These are phyloP conservation scores for Caenorhabditis sinica DNA, from an alignment of 2,888 invertebrate genomes.

Conservation along the genomic window DNA sequence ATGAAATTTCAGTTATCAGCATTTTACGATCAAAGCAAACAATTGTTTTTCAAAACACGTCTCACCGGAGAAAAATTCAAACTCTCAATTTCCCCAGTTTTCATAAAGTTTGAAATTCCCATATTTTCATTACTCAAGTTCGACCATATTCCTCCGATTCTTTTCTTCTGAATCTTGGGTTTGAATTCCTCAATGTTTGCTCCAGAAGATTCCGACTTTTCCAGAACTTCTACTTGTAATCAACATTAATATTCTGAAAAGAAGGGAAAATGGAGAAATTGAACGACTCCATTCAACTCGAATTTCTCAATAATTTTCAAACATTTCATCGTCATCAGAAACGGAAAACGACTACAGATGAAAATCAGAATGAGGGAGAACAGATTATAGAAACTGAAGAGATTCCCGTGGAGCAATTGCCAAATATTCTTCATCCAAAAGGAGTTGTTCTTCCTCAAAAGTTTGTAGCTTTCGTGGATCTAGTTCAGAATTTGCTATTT, in stretches of 20 bases:
- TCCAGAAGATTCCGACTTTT: background rate
- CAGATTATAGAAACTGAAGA: conserved; percentile 14
- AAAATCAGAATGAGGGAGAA: background rate
- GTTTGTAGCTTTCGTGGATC: background rate
- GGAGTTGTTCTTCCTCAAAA: conserved; percentile 25
- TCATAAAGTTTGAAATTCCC: background rate
- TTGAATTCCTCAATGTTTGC: background rate
- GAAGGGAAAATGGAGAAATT: background rate
- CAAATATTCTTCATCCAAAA: conserved; percentile 5
- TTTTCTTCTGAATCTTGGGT: background rate
- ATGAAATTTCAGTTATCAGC: too few species aligned
- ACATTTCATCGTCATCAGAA: conserved; percentile 50
- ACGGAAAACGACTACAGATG: background rate
- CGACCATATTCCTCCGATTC: background rate
- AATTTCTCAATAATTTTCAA: conserved; percentile 23
- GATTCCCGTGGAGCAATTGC: background rate
- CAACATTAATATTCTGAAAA: background rate
- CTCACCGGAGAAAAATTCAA: background rate
- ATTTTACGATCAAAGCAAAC: too few species aligned
- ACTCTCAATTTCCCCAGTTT: background rate
- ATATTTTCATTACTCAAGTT: background rate
- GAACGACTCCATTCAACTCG: conserved; percentile 5
- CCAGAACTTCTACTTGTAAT: conserved; percentile 3
- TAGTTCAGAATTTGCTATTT: background rate
- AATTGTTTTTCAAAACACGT: too few species aligned